Percentiles rank a stretch among this genome's conserved stretches.
Conservation (phyloP, 2,113 vertebrate species). For the Loxodonta africana region DNA sequence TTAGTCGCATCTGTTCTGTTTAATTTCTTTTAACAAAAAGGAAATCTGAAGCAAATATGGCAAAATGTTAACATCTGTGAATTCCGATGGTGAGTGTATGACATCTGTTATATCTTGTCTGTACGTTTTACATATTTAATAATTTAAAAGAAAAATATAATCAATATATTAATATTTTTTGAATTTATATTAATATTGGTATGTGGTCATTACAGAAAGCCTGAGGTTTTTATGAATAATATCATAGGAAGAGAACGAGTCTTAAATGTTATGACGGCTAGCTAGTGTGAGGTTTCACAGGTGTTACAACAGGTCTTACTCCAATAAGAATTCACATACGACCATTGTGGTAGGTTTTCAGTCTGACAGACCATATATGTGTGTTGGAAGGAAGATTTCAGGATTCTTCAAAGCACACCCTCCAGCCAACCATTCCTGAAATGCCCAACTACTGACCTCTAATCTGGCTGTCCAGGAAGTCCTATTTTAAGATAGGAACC, state of each 20-base stretch:
- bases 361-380: background rate
- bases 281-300: background rate
- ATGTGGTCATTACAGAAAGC: slow-evolving; percentile 32
- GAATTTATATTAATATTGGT: slow-evolving; percentile 40
- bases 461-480: background rate
- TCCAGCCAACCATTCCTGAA: background rate
- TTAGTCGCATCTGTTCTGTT: background rate
- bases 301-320: background rate
- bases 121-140: slow-evolving; percentile 60
- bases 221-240: slow-evolving; percentile 18
- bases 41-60: slow-evolving; percentile 57
- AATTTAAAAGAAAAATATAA: slow-evolving; percentile 66
- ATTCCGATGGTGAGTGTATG: slow-evolving; percentile 43
- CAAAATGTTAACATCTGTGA: slow-evolving; percentile 67
- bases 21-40: slow-evolving; percentile 61
- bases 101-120: slow-evolving; percentile 62
- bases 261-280: background rate
- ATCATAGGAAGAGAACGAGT: background rate
- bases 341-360: background rate
- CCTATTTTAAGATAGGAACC: slow-evolving; percentile 24
- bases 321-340: background rate
- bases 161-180: slow-evolving; percentile 55
- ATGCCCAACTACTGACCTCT: background rate
- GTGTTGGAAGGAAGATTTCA: background rate
- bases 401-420: background rate